These are phyloP conservation scores for Panthera uncia DNA, from an alignment of 2,113 vertebrate species.

Conservation along the genomic window DNA sequence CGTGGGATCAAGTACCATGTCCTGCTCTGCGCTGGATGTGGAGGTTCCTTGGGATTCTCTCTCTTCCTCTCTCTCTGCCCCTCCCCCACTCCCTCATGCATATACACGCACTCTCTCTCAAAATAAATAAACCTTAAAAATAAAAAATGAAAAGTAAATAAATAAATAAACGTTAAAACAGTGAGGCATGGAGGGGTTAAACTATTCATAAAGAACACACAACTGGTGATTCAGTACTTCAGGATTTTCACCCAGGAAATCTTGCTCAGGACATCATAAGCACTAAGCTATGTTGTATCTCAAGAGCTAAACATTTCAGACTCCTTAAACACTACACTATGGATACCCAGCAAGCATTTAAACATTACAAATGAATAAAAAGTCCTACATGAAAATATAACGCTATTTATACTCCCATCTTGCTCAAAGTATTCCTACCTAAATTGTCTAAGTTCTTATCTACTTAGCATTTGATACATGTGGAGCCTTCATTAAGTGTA, in stretches of 20 bases:
- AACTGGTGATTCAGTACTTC: not conserved
- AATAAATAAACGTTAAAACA: no score
- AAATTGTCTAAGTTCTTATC: not conserved
- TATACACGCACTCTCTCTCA: no score
- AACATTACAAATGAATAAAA: constrained; percentile 33
- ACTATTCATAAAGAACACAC: not conserved
- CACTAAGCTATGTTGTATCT: not conserved
- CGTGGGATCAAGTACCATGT: no score
- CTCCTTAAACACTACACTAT: not conserved
- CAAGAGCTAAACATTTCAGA: not conserved
- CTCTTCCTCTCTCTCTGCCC: no score
- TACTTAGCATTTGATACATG: not conserved
- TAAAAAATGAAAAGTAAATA: no score
- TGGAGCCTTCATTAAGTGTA: not conserved
- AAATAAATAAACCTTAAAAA: no score
- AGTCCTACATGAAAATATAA: not conserved
- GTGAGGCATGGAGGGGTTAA: not conserved
- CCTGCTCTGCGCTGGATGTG: no score
- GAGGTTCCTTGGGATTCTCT: no score
- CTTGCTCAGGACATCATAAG: not conserved
- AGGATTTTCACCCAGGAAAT: not conserved
- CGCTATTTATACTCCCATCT: not conserved
- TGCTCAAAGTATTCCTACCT: not conserved
- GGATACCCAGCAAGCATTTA: not conserved
- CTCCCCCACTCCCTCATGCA: no score